Conservation (phyloP, 2,888 invertebrate genomes). For the Philereme transversata region DNA sequence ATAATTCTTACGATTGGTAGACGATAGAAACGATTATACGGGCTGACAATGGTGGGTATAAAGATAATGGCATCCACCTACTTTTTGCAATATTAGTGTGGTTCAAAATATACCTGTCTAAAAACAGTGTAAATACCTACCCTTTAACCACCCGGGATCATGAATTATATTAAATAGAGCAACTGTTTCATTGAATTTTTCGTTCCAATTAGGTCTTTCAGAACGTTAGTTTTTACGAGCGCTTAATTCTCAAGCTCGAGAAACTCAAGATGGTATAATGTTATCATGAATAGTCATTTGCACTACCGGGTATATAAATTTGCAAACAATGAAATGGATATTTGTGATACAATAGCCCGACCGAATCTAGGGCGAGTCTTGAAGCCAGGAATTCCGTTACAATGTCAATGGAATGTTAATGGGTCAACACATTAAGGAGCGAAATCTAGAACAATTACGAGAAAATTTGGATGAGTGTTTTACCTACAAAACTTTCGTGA, state of each 20-base stretch:
- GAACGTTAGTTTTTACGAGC: slow-evolving; percentile 36
- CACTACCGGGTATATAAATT: slow-evolving; percentile 39
- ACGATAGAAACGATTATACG: too few species aligned
- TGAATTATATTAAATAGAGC: slow-evolving; percentile 32
- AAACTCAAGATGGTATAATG: slow-evolving; percentile 3
- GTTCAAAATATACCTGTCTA: background rate
- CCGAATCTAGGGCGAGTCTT: slow-evolving; percentile 50
- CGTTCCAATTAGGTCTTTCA: slow-evolving; percentile 32
- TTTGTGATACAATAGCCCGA: slow-evolving; percentile 47
- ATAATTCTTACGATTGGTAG: too few species aligned
- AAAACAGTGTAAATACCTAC: slow-evolving; percentile 2
- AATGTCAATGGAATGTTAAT: slow-evolving; percentile 53
- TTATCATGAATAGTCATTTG: slow-evolving; percentile 7
- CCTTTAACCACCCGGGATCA: slow-evolving; percentile 31
- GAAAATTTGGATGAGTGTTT: too few species aligned
- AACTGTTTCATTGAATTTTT: slow-evolving; percentile 29
- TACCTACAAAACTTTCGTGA: too few species aligned
- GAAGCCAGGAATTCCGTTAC: slow-evolving; percentile 46
- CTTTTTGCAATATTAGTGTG: background rate
- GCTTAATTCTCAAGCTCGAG: slow-evolving; percentile 21
- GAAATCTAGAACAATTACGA: background rate
- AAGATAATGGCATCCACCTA: background rate
- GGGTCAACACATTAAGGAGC: slow-evolving; percentile 39
- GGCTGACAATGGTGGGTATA: too few species aligned
- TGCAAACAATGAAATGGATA: slow-evolving; percentile 46